Percentiles rank a stretch among this genome's conserved stretches.
These are phyloP conservation scores for Microtus ochrogaster DNA, from an alignment of 2,113 vertebrate species.

Conservation along the genomic window DNA sequence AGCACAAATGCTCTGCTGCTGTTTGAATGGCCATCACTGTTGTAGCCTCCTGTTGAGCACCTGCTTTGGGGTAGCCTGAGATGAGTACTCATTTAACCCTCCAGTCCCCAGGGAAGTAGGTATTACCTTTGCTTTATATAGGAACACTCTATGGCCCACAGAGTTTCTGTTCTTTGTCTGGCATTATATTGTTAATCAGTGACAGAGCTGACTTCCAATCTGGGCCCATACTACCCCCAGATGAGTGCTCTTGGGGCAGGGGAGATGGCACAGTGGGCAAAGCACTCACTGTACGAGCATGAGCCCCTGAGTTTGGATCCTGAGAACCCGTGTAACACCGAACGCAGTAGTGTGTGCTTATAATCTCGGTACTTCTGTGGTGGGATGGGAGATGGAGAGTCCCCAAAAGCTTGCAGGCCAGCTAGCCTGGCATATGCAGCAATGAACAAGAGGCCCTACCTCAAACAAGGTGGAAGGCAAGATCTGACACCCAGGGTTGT, in stretches of 20 bases:
- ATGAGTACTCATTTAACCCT: background rate
- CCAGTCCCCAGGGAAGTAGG: background rate
- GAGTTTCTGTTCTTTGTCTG: background rate
- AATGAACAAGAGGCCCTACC: background rate
- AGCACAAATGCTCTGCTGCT: accelerated
- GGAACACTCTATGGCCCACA: background rate
- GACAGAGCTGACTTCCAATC: background rate
- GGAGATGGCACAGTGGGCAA: background rate
- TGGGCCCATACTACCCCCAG: background rate
- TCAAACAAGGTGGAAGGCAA: background rate
- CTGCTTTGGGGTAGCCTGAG: background rate
- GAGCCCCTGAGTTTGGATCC: background rate
- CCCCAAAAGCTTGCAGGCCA: background rate
- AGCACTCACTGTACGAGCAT: background rate
- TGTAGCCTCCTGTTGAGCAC: background rate
- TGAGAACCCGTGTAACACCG: background rate
- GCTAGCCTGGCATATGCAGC: background rate
- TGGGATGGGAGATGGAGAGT: too few relatives aligned
- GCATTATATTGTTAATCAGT: background rate
- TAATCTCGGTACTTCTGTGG: background rate
- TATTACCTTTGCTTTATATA: background rate
- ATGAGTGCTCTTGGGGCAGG: background rate
- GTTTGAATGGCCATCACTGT: accelerated
- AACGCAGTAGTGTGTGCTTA: background rate
- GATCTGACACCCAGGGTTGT: background rate